Evolutionary conservation across 2,113 vertebrate species (phyloP).

Genomic region (Neolamprologus toae): DNA sequence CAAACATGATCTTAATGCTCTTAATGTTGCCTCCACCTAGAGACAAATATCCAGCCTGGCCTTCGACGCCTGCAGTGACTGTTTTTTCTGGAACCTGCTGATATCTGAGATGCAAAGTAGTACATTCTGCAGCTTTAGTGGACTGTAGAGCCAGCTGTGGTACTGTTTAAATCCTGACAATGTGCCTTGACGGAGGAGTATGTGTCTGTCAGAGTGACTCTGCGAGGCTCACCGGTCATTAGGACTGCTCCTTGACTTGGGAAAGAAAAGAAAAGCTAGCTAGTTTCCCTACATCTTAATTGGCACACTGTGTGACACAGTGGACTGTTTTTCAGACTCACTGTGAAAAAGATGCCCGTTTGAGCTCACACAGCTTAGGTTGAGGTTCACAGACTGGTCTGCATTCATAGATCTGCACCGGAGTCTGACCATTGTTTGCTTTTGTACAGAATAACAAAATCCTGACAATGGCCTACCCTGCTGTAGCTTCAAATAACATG

Average conservation of each 20-base stretch:
- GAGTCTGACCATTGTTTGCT: background rate
- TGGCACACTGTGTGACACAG: background rate
- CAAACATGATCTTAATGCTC: background rate
- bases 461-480: background rate
- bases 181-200: background rate
- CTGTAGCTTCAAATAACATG: background rate
- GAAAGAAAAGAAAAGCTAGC: background rate
- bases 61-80: background rate
- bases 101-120: background rate
- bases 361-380: background rate
- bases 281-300: background rate
- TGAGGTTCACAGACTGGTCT: background rate
- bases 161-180: background rate
- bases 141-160: background rate
- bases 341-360: background rate
- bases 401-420: background rate
- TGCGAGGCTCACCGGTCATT: background rate
- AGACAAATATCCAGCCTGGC: background rate
- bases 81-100: background rate
- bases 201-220: background rate
- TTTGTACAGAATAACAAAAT: background rate
- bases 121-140: background rate
- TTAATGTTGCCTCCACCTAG: background rate
- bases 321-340: background rate
- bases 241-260: background rate